These are phyloP conservation scores for Tichodroma muraria DNA, from an alignment of 2,113 vertebrate species.

Conservation along the genomic window DNA sequence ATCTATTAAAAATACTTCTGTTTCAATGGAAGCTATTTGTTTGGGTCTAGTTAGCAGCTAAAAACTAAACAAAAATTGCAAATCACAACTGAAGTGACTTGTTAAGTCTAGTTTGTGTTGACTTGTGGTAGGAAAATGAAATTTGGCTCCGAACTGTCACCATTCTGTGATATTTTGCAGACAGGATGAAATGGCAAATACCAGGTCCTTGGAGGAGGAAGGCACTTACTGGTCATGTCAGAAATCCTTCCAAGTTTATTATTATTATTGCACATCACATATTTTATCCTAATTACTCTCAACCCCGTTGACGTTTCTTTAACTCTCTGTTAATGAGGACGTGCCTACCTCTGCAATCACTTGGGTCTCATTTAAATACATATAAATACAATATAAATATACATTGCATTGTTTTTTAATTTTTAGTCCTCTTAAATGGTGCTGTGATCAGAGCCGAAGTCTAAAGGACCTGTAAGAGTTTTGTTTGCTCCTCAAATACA, in stretches of 20 bases:
- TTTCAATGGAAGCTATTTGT: neutral
- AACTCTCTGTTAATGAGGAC: neutral
- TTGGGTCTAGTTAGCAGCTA: neutral
- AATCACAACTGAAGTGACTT: neutral
- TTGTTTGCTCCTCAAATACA: neutral
- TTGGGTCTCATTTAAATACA: neutral
- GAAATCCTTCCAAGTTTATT: neutral
- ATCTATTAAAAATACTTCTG: rapidly evolving
- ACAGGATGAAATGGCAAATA: neutral
- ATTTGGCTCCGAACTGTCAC: neutral
- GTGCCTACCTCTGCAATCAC: rapidly evolving
- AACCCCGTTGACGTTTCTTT: neutral
- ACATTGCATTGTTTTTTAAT: neutral
- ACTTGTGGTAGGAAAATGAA: neutral
- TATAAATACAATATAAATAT: neutral
- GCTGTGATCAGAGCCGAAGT: neutral
- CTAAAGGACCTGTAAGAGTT: neutral
- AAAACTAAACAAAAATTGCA: neutral
- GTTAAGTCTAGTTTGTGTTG: neutral
- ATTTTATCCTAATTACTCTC: neutral
- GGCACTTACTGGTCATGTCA: neutral
- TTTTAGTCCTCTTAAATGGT: neutral
- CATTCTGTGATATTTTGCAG: constrained; percentile 3
- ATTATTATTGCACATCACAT: neutral
- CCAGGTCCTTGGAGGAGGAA: constrained; percentile 5